Base-by-base conservation (phyloP, 1,140 invertebrate genomes). In the Drosophila saltans region DNA sequence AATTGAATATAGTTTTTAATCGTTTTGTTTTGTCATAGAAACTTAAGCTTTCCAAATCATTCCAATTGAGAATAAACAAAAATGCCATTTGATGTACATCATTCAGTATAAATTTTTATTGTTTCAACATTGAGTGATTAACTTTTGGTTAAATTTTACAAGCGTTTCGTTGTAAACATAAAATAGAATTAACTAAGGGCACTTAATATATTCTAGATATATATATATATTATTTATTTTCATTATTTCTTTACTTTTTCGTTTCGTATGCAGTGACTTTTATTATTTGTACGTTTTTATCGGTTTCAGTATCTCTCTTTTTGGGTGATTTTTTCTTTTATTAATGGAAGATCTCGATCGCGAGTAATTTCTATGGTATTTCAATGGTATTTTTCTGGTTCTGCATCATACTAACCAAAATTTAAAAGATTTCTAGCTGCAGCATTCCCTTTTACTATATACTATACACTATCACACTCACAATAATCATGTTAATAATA, bases 91-190 rank as follows among this genome's bases (percentile, higher is more conserved):
- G 8, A 6, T 36, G n/a, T 59, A 59, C 57, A 59, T 33, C 30
- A 21, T 75, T 76, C 39, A 69, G 36, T 59, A 76, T 76, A 76
- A 61, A 76, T 33, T 76, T 30, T 76, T 76, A 76, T 69, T 70
- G 60, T 16, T 45, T 59, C 68, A 52, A 52, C 45, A 52, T 52
- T 52, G 21, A 52, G 7, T 43, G 63, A 36, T 8, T 26, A 16
- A 10, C 64, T 78, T 66, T 80, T 67, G 75, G 67, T 64, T 69
- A 69, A 69, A 55, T 74, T 58, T 52, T 84, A 84, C 77, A 84
- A 83, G 68, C 39, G 43, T 62, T 81, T 78, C 65, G 59, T 81
- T 86, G 78, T 86, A 84, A 69, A 78, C 67, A 85, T 86, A 81
- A 81, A 81, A 76, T 81, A 78, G 55, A 66, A 72, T 75, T 72